These are phyloP conservation scores for Scleropages formosus DNA, from an alignment of 2,797 vertebrate species.

Conservation along the genomic window DNA sequence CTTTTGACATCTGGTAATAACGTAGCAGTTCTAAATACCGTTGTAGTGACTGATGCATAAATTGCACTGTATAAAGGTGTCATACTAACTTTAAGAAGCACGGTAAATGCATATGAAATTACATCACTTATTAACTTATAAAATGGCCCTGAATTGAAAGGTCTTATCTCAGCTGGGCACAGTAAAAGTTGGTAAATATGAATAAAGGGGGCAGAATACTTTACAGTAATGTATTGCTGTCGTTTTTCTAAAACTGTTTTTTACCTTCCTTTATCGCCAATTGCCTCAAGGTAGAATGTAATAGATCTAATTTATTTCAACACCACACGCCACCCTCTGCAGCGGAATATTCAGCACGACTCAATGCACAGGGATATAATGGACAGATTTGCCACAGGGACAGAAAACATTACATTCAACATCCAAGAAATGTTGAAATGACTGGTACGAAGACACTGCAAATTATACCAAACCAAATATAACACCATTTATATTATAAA, in stretches of 20 bases:
- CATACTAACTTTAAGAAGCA: neutral
- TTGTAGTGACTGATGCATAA: too few relatives aligned
- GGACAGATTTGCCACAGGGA: constrained; percentile 62
- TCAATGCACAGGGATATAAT: constrained; percentile 62
- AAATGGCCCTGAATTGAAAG: too few relatives aligned
- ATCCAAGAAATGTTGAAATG: constrained; percentile 33
- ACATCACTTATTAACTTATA: neutral
- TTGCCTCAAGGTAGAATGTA: constrained; percentile 61
- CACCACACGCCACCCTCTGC: constrained; percentile 48
- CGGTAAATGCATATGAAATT: neutral
- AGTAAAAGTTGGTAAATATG: neutral
- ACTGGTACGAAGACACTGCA: constrained; percentile 45
- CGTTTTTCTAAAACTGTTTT: constrained; percentile 43
- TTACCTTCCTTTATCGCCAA: constrained; percentile 62
- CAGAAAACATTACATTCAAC: constrained; percentile 57
- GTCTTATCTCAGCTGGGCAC: neutral
- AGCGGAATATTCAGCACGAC: constrained; percentile 63
- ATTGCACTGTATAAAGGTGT: too few relatives aligned
- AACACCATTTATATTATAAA: constrained; percentile 1
- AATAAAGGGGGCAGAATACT: neutral
- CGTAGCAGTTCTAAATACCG: too few relatives aligned
- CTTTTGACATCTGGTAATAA: too few relatives aligned
- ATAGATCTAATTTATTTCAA: constrained; percentile 69
- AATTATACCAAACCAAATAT: neutral
- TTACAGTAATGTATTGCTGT: constrained; percentile 52